Conservation (phyloP, 2,113 vertebrate genomes). For the Perca flavescens region DNA sequence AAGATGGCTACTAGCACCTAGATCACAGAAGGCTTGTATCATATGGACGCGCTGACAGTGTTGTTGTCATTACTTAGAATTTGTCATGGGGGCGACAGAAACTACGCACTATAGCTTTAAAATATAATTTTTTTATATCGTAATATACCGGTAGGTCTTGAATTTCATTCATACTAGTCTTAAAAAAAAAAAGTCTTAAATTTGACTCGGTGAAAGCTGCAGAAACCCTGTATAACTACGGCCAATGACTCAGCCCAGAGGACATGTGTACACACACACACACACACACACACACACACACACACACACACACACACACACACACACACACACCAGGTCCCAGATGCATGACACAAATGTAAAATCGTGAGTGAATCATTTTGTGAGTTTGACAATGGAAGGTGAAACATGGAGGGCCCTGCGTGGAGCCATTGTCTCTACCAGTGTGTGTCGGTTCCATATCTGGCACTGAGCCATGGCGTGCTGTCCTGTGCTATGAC, state of each 20-base stretch:
- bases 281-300: neutral
- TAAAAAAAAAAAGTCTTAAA: too few species aligned
- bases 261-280: neutral
- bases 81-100: too few species aligned
- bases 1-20: too few species aligned
- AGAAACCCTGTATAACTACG: neutral
- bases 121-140: too few species aligned
- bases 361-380: neutral
- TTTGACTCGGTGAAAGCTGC: too few species aligned
- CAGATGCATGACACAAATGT: neutral
- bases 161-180: too few species aligned
- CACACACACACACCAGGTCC: neutral
- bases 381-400: neutral
- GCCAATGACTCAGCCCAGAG: neutral
- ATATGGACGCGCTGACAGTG: too few species aligned
- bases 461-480: slow-evolving; percentile 8
- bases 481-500: neutral
- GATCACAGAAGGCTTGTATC: too few species aligned
- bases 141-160: too few species aligned
- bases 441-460: neutral
- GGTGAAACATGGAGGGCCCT: slow-evolving; percentile 1
- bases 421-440: neutral
- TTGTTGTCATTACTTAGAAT: too few species aligned
- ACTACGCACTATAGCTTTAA: too few species aligned
- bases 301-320: neutral